phyloP scores from a whole-genome alignment of 2,888 invertebrate genomes.

The Tethea ocularis region DNA sequence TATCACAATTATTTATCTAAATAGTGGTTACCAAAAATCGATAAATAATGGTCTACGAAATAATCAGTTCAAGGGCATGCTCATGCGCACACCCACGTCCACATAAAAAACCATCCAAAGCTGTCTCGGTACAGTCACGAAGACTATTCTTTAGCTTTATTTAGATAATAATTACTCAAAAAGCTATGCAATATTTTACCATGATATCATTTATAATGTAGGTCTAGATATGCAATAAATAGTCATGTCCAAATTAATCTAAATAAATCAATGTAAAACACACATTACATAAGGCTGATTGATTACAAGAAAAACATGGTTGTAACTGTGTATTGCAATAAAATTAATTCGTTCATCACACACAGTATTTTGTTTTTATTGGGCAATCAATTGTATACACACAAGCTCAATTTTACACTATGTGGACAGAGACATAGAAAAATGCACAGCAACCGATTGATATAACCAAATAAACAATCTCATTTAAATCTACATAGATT shows the following conservation, averaged over 20 bases:
- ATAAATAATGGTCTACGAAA: constrained; percentile 52
- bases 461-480: no score
- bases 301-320: not conserved
- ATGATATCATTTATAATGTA: constrained; percentile 6
- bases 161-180: constrained; percentile 1
- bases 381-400: not conserved
- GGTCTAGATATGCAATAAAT: not conserved
- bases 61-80: constrained; percentile 57
- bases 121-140: constrained; percentile 12
- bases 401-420: no score
- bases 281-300: constrained; percentile 4
- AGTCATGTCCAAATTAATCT: constrained; percentile 1
- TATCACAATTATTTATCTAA: constrained; percentile 57
- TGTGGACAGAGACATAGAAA: no score
- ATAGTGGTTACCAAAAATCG: constrained; percentile 58
- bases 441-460: no score
- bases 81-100: constrained; percentile 43
- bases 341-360: not conserved
- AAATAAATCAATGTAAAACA: constrained; percentile 10
- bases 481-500: no score
- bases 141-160: not conserved
- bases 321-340: constrained; percentile 1
- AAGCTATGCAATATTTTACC: constrained; percentile 2
- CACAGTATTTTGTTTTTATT: not conserved
- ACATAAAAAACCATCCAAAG: constrained; percentile 7